Base-by-base conservation (phyloP, 2,888 invertebrate genomes). In the Chironomus riparius region DNA sequence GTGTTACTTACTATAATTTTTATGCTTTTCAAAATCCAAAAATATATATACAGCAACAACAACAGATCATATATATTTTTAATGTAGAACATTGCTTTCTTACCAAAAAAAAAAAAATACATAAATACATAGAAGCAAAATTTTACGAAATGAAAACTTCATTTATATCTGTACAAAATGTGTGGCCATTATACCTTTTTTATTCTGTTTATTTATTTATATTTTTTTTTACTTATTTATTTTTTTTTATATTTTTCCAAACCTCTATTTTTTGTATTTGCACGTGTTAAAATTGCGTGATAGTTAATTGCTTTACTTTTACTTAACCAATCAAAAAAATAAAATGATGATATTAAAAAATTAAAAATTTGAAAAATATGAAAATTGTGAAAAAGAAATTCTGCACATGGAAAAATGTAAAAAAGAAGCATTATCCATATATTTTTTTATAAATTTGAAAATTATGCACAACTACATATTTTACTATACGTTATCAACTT, bases 201-300 rank as follows among this genome's bases (percentile, higher is more conserved):
- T 62, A 21, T 24, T 65, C 21, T 65, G 21, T 65, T 65, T 62
- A 62, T 21, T 62, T 62, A 18, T 65, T 21, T 65, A 21, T 65
- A 56, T 56, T n/a, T 47, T 70, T 28, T 56, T 47, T 70, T 71
- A 22, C 21, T 65, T 38, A 38, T 38, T 10, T 38, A 10, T 38
- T 38, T 21, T 70, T 48, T 50, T 71, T 71, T 71, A 28, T 71
- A 28, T 71, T 71, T 71, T 56, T 28, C 50, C 22, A 68, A 10
- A 56, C 48, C 18, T 70, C 70, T 18, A 56, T 65, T 65, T 24
- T 65, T 62, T 62, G 62, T 65, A 65, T 65, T 65, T 65, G 65
- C 65, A 65, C 22, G 65, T 56, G 71, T 71, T 71, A 71, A 71
- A 71, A 71, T 71, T 71, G 71, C 71, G 71, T 71, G 71, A 71